These are phyloP conservation scores for Scomberomorus guttatus DNA, from an alignment of 2,797 vertebrate species.

Conservation along the genomic window DNA sequence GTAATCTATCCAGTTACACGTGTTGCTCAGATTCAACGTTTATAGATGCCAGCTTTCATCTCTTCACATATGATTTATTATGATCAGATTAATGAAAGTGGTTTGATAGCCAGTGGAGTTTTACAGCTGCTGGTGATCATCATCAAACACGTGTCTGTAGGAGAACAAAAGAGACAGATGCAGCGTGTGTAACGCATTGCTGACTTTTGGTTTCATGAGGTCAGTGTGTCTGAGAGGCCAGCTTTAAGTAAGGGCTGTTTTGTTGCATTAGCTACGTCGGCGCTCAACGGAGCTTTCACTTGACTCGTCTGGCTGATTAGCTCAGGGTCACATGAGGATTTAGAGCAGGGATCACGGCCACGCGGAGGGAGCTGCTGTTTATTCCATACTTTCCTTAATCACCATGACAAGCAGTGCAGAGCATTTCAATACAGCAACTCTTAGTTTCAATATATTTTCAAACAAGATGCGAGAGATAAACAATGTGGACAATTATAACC, in stretches of 20 bases:
- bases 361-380: not conserved
- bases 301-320: constrained; percentile 52
- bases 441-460: not conserved
- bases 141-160: constrained; percentile 10
- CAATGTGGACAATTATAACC: not conserved
- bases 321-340: constrained; percentile 56
- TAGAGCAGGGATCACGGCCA: constrained; percentile 26
- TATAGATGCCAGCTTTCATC: not conserved
- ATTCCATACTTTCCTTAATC: not conserved
- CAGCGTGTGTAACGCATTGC: constrained; percentile 14
- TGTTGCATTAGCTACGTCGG: constrained; percentile 28
- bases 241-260: constrained; percentile 25
- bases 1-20: not conserved
- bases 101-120: not conserved
- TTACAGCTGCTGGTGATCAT: constrained; percentile 46
- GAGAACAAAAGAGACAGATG: constrained; percentile 28
- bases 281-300: constrained; percentile 56
- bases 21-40: not conserved
- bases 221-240: not conserved
- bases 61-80: constrained; percentile 27
- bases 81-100: constrained; percentile 27
- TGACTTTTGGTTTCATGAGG: constrained; percentile 16
- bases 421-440: not conserved
- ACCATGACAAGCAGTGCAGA: not conserved
- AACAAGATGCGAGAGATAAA: not conserved